Percentiles rank a stretch among this genome's conserved stretches.
These are phyloP conservation scores for Eudorcas thomsonii DNA, from an alignment of 2,113 vertebrate genomes.

Conservation along the genomic window DNA sequence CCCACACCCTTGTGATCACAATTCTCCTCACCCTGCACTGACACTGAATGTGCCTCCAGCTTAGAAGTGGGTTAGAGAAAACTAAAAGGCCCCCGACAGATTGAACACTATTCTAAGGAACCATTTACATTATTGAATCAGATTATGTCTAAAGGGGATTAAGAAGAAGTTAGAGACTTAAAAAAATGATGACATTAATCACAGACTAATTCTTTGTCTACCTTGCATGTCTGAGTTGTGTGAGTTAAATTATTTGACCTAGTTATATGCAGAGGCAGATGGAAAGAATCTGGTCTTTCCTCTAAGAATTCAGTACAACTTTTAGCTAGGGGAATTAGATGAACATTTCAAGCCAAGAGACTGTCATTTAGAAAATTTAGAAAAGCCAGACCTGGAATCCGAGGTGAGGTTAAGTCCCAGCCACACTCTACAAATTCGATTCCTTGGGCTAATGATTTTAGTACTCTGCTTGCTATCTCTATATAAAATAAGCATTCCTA, in stretches of 20 bases:
- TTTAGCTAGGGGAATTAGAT: neutral
- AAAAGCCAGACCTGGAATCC: neutral
- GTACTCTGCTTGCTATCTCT: neutral
- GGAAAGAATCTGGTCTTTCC: neutral
- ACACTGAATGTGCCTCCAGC: neutral
- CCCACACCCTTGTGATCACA: neutral
- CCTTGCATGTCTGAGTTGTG: neutral
- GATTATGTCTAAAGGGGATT: neutral
- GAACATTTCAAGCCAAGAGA: neutral
- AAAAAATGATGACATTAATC: neutral
- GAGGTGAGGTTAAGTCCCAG: neutral
- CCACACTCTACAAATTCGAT: neutral
- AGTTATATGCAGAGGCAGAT: neutral
- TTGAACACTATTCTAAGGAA: neutral
- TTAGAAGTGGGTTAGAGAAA: neutral
- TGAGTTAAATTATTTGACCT: neutral
- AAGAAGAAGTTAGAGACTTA: neutral
- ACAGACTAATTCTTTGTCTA: neutral
- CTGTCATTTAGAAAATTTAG: constrained; percentile 19
- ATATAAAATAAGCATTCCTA: neutral
- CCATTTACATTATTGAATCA: neutral
- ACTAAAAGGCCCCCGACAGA: neutral
- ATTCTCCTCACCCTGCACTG: neutral
- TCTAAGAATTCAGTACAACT: neutral
- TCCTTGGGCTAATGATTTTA: neutral